Conservation (phyloP, 2,797 vertebrate genomes). For the Sylvilagus floridanus region DNA sequence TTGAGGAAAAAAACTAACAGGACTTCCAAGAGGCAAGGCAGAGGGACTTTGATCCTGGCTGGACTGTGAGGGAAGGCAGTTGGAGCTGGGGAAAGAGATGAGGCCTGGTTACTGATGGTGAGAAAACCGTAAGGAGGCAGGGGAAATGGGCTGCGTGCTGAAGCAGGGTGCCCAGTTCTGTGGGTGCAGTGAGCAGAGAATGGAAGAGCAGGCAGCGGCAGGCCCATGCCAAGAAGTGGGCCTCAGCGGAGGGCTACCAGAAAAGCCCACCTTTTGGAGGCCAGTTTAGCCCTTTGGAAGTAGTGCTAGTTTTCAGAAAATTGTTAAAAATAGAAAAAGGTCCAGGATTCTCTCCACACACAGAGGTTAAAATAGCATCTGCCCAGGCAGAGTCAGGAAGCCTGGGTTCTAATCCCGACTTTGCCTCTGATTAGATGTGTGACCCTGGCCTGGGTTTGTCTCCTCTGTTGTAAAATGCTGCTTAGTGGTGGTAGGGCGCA, state of each 20-base stretch:
- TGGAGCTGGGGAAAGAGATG: constrained; percentile 61
- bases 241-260: neutral
- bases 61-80: constrained; percentile 43
- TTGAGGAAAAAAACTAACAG: constrained; percentile 44
- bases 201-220: neutral
- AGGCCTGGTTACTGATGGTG: constrained; percentile 30
- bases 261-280: neutral
- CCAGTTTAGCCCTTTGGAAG: neutral
- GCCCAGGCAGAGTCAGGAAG: neutral
- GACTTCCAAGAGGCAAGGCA: constrained; percentile 36
- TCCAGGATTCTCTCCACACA: constrained; percentile 18
- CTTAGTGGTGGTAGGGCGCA: constrained; percentile 56
- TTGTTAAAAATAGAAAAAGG: constrained; percentile 50
- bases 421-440: constrained; percentile 59
- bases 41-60: constrained; percentile 56
- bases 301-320: constrained; percentile 47
- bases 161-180: neutral
- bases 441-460: constrained; percentile 27
- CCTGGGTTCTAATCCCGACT: constrained; percentile 50
- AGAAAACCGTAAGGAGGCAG: constrained; percentile 41
- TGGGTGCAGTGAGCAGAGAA: constrained; percentile 6
- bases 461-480: constrained; percentile 66
- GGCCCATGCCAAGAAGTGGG: neutral
- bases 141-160: constrained; percentile 27
- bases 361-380: neutral